A percentile compares a stretch with the other conserved stretches of the same genome.
Conservation (phyloP, 2,888 invertebrate species). For the Diplolepis rosae region DNA sequence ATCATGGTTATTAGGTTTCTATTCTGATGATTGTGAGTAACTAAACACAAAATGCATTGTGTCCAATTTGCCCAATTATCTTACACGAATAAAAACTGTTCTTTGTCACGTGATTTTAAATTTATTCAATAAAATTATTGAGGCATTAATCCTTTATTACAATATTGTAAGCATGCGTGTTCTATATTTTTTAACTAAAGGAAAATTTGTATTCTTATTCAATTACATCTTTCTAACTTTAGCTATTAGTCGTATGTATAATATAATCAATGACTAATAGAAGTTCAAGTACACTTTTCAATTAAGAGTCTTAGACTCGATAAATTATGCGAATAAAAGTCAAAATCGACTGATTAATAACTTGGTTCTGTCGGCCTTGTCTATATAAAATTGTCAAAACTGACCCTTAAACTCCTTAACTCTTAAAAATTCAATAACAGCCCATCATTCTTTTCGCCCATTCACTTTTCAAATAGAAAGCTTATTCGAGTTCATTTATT, state of each 20-base stretch:
- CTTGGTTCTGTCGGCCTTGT: not conserved
- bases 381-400: not conserved
- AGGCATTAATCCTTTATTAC: not conserved
- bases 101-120: not conserved
- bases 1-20: not conserved
- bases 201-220: not conserved
- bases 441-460: not conserved
- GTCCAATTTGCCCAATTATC: not conserved
- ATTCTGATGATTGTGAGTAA: not conserved
- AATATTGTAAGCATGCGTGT: too few relatives aligned
- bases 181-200: not conserved
- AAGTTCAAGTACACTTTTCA: too few relatives aligned
- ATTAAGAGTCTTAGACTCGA: too few relatives aligned
- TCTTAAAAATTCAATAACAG: not conserved
- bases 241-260: too few relatives aligned
- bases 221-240: not conserved
- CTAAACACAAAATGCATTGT: not conserved
- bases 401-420: not conserved
- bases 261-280: too few relatives aligned
- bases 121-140: not conserved
- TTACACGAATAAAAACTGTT: not conserved
- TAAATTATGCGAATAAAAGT: not conserved
- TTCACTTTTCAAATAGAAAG: conserved; percentile 28
- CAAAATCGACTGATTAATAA: not conserved
- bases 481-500: conserved; percentile 10